A percentile compares a stretch with the other conserved stretches of the same genome.
phyloP scores from a whole-genome alignment of 2,797 vertebrate species.

The Alcedo quadribrachys region DNA sequence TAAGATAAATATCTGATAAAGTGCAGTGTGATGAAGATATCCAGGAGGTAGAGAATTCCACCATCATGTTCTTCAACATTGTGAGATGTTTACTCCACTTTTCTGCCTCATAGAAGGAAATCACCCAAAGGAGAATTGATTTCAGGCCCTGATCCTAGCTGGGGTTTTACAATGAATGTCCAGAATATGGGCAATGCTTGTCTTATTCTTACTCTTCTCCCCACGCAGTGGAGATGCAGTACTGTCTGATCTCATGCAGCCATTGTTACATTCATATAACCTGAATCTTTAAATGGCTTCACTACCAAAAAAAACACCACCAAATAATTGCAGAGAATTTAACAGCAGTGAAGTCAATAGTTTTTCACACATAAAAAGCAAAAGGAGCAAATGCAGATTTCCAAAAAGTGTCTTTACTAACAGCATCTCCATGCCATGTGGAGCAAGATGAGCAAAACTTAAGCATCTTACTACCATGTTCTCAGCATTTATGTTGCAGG shows the following conservation, averaged over 20 bases:
- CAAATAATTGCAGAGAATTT: not conserved
- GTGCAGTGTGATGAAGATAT: not conserved
- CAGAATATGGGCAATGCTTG: rapidly evolving
- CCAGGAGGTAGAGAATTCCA: not conserved
- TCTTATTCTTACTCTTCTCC: not conserved
- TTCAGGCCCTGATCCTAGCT: not conserved
- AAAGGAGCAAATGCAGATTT: not conserved
- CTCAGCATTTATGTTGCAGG: not conserved
- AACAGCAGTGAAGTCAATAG: not conserved
- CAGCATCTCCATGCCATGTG: not conserved
- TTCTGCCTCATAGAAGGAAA: not conserved
- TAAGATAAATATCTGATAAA: not conserved
- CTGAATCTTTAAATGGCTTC: not conserved
- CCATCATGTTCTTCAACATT: not conserved
- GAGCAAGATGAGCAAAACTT: not conserved
- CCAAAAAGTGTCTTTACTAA: not conserved
- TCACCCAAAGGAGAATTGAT: not conserved
- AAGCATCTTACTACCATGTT: not conserved
- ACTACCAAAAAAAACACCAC: not conserved
- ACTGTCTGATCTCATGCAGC: not conserved
- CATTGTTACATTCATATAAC: not conserved
- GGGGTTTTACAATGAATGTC: not conserved
- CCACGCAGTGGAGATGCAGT: not conserved
- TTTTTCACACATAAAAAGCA: not conserved
- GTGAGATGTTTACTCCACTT: not conserved